Evolutionary conservation across 2,113 vertebrate species (phyloP), one percentile per base, ranked within the genome.

Genomic region (Eretmochelys imbricata): DNA sequence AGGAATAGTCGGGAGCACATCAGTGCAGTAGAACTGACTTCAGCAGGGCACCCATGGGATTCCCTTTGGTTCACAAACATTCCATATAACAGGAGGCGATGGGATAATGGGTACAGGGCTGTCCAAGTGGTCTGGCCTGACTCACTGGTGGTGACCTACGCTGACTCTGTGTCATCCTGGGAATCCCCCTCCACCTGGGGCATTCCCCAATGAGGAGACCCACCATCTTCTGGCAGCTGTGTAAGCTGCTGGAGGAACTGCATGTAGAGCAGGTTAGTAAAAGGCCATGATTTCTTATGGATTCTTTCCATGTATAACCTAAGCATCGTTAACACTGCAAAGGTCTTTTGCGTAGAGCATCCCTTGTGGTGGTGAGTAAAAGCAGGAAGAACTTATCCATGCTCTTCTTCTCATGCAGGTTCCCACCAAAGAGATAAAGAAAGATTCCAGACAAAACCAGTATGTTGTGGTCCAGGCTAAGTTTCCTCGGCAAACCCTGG

Each of bases 381-480:
- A 6, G 17, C 51, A n/a, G 11, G 12, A 79, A 16, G 42, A 55
- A 51, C 48, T 72, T 2, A 10, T 79, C 10, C 13, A 8, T 12
- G 11, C 10, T 80, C 10, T 19, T 54, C n/a, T 35, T 65, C 20
- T 24, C 35, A 24, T 49, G 3, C 46, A 92, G 82, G 22, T 96
- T 50, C 85, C 96, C 17, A 75, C 82, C 7, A 89, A 89, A 27
- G 46, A 82, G 25, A 46, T 95, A 5, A n/a, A 49, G 29, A 91
- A 93, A 27, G 89, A 93, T 16, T 29, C 88, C 91, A 91, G 48
- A 81, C 46, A 10, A 42, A 88, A 82, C 5, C 93, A 93, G 50
- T 98, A 80, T 22, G 97, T 98, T 49, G 49, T 8, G 2, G 55
- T 98, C 22, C 78, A 83, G 19, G 98, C 97, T 3, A 4, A 0